Conservation (phyloP, 2,888 invertebrate species). For the Pseudeuparius sepicola region DNA sequence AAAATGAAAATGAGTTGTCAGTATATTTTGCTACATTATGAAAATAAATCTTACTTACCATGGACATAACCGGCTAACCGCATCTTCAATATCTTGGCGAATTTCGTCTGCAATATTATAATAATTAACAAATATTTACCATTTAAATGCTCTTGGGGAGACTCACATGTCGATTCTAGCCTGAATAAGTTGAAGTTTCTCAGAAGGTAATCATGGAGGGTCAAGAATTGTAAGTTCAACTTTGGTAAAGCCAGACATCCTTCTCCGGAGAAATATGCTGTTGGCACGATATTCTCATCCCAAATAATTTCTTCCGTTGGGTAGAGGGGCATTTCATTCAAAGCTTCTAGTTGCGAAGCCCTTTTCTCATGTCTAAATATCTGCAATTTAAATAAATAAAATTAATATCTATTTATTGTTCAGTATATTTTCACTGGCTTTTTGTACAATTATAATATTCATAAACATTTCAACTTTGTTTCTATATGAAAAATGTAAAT, state of each 20-base stretch:
- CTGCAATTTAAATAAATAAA: constrained; percentile 35
- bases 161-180: constrained; percentile 92
- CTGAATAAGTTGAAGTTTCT: constrained; percentile 96
- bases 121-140: neutral
- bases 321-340: constrained; percentile 97
- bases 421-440: too few species aligned
- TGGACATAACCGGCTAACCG: constrained; percentile 87
- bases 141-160: constrained; percentile 1
- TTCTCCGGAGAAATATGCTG: constrained; percentile 94
- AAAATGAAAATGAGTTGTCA: too few species aligned
- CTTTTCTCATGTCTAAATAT: constrained; percentile 79
- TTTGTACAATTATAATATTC: too few species aligned
- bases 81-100: constrained; percentile 96
- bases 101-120: constrained; percentile 86
- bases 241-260: constrained; percentile 94
- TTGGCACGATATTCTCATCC: constrained; percentile 98
- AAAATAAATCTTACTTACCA: constrained; percentile 73
- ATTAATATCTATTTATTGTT: constrained; percentile 3
- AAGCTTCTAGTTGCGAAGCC: constrained; percentile 83
- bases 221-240: constrained; percentile 94
- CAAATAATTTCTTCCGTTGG: constrained; percentile 97
- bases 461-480: too few species aligned
- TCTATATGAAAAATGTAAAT: constrained; percentile 10
- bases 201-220: constrained; percentile 93
- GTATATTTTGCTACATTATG: too few species aligned